Base-by-base conservation (phyloP, 2,888 invertebrate species). In the Cabera pusaria region DNA sequence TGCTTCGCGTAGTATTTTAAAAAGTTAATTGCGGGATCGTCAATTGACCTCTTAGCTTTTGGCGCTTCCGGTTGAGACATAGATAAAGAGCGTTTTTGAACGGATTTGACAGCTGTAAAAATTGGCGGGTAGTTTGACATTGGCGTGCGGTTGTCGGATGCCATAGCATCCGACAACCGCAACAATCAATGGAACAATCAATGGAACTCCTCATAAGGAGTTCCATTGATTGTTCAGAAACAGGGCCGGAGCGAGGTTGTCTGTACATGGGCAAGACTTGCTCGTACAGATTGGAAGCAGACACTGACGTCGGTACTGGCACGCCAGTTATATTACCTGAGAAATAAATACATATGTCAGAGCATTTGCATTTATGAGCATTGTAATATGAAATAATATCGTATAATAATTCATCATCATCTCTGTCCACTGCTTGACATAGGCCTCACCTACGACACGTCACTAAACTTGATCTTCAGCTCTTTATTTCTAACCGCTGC, bases 1-100 rank as follows among this genome's bases (percentile, higher is more conserved):
- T 80, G 65, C 56, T 87, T 87, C 0, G 67, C 49, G 44, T 76
- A 83, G 42, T 80, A 83, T 31, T 75, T 72, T 0, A 77, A 48
- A 4, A 82, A 40, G 31, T 72, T 59, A 0, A 61, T 41, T 0
- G 75, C 19, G 0, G 77, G 75, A 8, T 69, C 56, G 14, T 39
- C 35, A n/a, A 26, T 45, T 0, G 75, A 72, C 0, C 77, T 68
- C 47, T 71, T 82, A n/a, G 35, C 4, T 11, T 23, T 32, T 21
- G 5, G 14, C 24, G 35, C 21, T 20, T 42, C 42, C 18, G 34
- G 12, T 17, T n/a, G 4, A 16, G 23, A 5, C 38, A 43, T 32
- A 45, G 37, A 24, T 42, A 41, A 14, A 40, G 53, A 23, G 33
- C 47, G 33, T 52, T 54, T 31, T 47, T 42, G 1, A 44, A 62